A percentile compares a stretch with the other conserved stretches of the same genome.
These are phyloP conservation scores for Epizoanthus stellaris DNA, from an alignment of 92 coral and sea anemone species.

Conservation along the genomic window DNA sequence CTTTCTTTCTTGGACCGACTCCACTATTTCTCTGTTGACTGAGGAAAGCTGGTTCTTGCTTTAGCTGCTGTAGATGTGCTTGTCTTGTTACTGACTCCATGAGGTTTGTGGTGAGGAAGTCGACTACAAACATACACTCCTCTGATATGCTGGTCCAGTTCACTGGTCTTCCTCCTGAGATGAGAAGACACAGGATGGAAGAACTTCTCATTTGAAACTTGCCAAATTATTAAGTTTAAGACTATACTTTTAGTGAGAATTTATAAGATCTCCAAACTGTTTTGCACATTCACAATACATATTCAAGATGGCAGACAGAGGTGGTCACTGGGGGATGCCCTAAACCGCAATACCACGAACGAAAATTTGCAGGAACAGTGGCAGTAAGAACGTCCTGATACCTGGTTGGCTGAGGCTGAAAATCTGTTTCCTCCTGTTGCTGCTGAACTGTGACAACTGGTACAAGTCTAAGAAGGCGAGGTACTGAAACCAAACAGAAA, in stretches of 20 bases:
- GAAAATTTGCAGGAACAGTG: too few species aligned
- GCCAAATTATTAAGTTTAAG: too few species aligned
- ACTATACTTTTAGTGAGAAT: too few species aligned
- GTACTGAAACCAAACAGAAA: conserved; percentile 59
- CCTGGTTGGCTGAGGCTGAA: conserved; percentile 95
- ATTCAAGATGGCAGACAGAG: too few species aligned
- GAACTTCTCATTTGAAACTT: neutral
- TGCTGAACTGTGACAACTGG: conserved; percentile 89
- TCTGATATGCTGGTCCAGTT: conserved; percentile 84
- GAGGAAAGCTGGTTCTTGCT: conserved; percentile 36
- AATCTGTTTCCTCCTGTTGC: conserved; percentile 86
- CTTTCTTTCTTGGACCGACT: conserved; percentile 34
- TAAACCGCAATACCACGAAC: too few species aligned
- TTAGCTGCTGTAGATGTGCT: conserved; percentile 64
- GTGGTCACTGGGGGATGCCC: too few species aligned
- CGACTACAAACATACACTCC: conserved; percentile 82
- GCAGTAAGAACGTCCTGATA: conserved; percentile 24
- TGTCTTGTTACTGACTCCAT: conserved; percentile 64
- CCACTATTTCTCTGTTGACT: conserved; percentile 27
- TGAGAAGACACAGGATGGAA: neutral
- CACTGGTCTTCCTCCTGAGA: conserved; percentile 89
- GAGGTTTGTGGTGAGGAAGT: conserved; percentile 68
- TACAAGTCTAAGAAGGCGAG: conserved; percentile 91
- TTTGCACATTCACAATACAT: too few species aligned
- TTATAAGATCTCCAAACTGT: too few species aligned